Conservation (phyloP, 2,888 invertebrate species). For the Ashinkailepas kermadecensis region DNA sequence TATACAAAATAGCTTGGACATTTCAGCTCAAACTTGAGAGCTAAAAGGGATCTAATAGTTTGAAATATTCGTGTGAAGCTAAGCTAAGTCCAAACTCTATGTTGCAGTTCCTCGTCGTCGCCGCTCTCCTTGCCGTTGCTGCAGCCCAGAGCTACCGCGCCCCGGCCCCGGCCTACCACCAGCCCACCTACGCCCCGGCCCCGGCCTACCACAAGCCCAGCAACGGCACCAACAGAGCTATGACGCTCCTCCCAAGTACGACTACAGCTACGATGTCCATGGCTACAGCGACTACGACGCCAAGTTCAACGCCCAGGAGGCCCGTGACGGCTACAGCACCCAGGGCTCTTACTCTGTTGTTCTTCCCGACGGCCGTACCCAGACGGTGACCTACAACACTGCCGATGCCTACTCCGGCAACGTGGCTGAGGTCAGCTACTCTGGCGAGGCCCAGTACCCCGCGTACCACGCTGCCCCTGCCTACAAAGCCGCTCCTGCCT, state of each 20-base stretch:
- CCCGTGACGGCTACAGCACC: constrained; percentile 28
- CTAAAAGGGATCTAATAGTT: no score
- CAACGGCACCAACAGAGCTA: not conserved
- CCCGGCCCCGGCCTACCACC: constrained; percentile 10
- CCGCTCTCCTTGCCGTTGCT: not conserved
- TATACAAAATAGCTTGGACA: no score
- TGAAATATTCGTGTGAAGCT: no score
- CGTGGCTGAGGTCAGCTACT: constrained; percentile 31
- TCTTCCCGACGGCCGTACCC: constrained; percentile 33
- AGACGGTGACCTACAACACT: constrained; percentile 30
- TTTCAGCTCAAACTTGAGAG: no score
- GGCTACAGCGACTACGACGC: constrained; percentile 28
- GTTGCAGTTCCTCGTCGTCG: not conserved
- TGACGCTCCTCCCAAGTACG: constrained; percentile 21
- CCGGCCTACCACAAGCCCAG: no score
- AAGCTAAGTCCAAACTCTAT: no score
- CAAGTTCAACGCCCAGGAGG: constrained; percentile 25
- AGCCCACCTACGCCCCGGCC: no score
- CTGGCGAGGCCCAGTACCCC: constrained; percentile 31
- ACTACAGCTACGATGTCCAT: constrained; percentile 28
- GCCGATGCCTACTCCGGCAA: constrained; percentile 28
- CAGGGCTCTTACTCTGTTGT: constrained; percentile 31
- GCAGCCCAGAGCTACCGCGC: not conserved
- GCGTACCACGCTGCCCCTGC: constrained; percentile 16
- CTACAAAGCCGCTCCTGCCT: no score